These are phyloP conservation scores for Perizoma flavofasciatum DNA, from an alignment of 2,888 invertebrate genomes.

Conservation along the genomic window DNA sequence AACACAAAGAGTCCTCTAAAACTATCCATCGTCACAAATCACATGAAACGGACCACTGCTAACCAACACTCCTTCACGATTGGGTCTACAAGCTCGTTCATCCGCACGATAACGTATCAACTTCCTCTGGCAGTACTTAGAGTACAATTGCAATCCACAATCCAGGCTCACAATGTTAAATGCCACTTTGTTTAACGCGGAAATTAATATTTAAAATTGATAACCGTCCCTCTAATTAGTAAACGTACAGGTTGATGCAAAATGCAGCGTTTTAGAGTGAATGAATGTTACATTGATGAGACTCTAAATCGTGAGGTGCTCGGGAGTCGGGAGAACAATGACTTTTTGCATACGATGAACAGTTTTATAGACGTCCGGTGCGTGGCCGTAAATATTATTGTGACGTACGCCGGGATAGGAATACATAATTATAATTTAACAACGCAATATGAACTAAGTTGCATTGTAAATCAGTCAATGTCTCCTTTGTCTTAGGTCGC, in stretches of 20 bases:
- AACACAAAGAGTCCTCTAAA: conserved; percentile 5
- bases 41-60: conserved; percentile 1
- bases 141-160: conserved; percentile 12
- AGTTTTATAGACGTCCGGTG: conserved; percentile 61
- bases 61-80: conserved; percentile 12
- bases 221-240: conserved; percentile 18
- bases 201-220: conserved; percentile 16
- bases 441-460: conserved; percentile 30
- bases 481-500: conserved; percentile 22
- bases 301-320: conserved; percentile 38
- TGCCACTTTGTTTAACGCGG: conserved; percentile 5
- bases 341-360: conserved; percentile 55
- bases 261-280: conserved; percentile 8
- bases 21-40: conserved; percentile 13
- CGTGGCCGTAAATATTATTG: conserved; percentile 47
- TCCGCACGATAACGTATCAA: conserved; percentile 17
- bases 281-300: conserved; percentile 19
- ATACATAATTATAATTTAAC: conserved; percentile 44
- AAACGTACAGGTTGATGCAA: conserved; percentile 21
- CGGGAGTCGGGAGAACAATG: conserved; percentile 50
- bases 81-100: conserved; percentile 17
- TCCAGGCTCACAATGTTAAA: conserved; percentile 2
- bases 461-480: conserved; percentile 38
- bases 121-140: conserved; percentile 12
- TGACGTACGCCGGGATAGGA: conserved; percentile 48